phyloP scores from a whole-genome alignment of 2,113 vertebrate species.

The Myotis lucifugus region DNA sequence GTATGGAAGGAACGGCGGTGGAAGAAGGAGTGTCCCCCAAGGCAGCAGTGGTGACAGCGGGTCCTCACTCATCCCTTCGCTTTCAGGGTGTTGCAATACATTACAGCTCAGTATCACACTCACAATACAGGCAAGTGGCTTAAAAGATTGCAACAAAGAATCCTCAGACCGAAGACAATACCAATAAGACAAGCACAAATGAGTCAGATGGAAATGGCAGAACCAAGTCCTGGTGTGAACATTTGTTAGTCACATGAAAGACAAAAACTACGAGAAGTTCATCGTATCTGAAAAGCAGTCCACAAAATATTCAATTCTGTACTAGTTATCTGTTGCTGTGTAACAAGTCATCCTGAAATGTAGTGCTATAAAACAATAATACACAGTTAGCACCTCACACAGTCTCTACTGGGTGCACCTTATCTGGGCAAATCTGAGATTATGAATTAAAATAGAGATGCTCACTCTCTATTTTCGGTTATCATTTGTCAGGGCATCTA shows the following conservation, averaged over 20 bases:
- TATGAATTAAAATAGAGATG: too few species aligned
- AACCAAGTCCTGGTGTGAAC: background rate
- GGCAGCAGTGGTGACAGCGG: background rate
- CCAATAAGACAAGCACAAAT: background rate
- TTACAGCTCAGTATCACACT: background rate
- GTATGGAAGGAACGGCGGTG: background rate
- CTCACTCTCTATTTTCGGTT: background rate
- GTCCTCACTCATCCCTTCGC: background rate
- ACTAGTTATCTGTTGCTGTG: background rate
- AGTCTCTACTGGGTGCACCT: background rate
- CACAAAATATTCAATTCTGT: background rate
- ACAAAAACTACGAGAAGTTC: background rate
- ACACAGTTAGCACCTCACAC: background rate
- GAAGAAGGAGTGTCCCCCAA: background rate
- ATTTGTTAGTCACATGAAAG: background rate
- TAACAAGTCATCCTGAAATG: background rate
- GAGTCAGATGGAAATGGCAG: background rate
- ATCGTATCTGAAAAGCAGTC: background rate
- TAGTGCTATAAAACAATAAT: background rate
- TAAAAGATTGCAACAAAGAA: background rate
- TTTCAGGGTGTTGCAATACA: background rate
- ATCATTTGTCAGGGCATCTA: conserved; percentile 4
- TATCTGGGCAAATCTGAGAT: background rate
- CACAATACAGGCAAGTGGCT: background rate
- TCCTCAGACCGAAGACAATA: background rate